phyloP scores from a whole-genome alignment of 1,140 invertebrate genomes.

The Oryctes rhinoceros region DNA sequence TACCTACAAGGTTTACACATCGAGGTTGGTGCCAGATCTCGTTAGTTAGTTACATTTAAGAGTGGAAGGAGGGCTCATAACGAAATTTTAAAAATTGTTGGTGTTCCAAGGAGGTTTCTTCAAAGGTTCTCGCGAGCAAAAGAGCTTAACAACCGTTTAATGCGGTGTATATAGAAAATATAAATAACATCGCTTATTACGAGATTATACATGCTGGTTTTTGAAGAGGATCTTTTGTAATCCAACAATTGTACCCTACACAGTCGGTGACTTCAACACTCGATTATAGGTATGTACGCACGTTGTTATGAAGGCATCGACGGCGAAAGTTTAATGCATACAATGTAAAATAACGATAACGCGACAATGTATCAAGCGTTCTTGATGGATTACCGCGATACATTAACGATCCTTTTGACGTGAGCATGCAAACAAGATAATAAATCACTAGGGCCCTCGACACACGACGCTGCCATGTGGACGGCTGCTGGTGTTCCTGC shows the following conservation, averaged over 20 bases:
- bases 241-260: not conserved
- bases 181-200: too few species aligned
- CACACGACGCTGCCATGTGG: not conserved
- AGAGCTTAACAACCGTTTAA: too few species aligned
- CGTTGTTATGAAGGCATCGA: not conserved
- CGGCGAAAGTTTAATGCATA: slow-evolving; percentile 5
- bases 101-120: too few species aligned
- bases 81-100: too few species aligned
- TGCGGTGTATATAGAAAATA: too few species aligned
- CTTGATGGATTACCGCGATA: slow-evolving; percentile 25
- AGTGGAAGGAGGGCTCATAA: too few species aligned
- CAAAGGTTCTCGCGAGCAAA: too few species aligned
- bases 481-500: not conserved
- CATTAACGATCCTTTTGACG: not conserved
- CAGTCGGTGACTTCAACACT: not conserved
- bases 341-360: slow-evolving; percentile 24
- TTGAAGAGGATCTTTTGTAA: not conserved
- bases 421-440: slow-evolving; percentile 29
- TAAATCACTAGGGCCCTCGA: slow-evolving; percentile 19
- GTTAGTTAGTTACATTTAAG: too few species aligned
- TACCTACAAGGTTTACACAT: too few species aligned
- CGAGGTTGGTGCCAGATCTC: too few species aligned
- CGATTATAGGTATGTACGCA: too few species aligned
- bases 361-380: slow-evolving; percentile 5
- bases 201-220: too few species aligned